phyloP scores from a whole-genome alignment of 2,113 vertebrate genomes.

The Tricholaema leucomelas region DNA sequence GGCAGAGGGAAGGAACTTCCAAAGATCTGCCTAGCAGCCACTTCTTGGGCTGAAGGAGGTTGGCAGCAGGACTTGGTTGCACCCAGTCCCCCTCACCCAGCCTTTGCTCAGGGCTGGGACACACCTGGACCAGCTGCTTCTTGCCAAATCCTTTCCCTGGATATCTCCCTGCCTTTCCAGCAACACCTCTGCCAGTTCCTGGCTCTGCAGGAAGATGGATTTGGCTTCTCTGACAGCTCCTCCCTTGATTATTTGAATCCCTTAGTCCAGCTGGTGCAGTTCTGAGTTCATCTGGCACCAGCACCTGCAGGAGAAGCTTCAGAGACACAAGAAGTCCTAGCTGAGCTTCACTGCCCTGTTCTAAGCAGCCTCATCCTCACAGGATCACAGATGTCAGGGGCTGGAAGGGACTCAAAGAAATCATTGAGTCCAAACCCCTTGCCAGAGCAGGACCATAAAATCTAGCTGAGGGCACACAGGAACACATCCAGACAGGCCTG shows the following conservation, averaged over 20 bases:
- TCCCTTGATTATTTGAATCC: neutral
- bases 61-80: neutral
- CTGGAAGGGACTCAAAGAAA: too few relatives aligned
- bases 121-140: neutral
- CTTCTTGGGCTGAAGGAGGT: neutral
- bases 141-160: neutral
- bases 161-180: neutral
- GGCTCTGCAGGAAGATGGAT: neutral
- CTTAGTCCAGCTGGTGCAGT: neutral
- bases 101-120: neutral
- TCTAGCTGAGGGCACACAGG: too few relatives aligned
- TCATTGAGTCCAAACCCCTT: too few relatives aligned
- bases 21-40: rapidly evolving
- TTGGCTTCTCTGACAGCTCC: neutral
- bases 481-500: too few relatives aligned
- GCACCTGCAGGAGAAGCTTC: too few relatives aligned
- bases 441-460: too few relatives aligned
- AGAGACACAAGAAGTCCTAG: too few relatives aligned
- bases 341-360: too few relatives aligned
- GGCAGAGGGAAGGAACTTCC: neutral
- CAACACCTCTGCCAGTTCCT: neutral
- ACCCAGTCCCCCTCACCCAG: rapidly evolving
- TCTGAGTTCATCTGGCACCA: too few relatives aligned
- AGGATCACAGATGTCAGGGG: too few relatives aligned
- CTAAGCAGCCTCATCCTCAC: too few relatives aligned